Evolutionary conservation across 2,888 invertebrate species (phyloP).

Genomic region (Pterobdella sp.): DNA sequence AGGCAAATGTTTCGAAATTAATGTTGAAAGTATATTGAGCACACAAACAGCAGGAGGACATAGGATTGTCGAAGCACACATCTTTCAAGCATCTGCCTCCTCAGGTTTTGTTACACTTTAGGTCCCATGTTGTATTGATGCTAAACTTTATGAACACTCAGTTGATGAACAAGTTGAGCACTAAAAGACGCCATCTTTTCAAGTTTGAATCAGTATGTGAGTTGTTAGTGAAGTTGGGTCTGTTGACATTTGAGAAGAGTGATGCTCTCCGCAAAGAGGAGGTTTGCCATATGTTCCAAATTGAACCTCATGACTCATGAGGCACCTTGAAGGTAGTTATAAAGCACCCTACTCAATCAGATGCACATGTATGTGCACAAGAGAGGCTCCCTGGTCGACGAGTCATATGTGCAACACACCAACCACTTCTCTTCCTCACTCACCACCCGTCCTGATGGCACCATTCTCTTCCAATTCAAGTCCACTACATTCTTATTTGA

Average conservation of each 20-base stretch:
- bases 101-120: too few relatives aligned
- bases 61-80: too few relatives aligned
- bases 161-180: conserved; percentile 52
- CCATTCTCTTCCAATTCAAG: neutral
- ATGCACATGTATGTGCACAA: conserved; percentile 62
- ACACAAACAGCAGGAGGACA: too few relatives aligned
- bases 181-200: conserved; percentile 58
- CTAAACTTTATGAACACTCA: neutral
- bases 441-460: neutral
- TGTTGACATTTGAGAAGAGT: conserved; percentile 64
- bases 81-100: too few relatives aligned
- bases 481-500: too few relatives aligned
- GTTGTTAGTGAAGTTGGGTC: conserved; percentile 60
- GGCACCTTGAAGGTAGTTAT: too few relatives aligned
- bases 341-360: conserved; percentile 37
- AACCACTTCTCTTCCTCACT: neutral
- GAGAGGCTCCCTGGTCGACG: conserved; percentile 60
- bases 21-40: too few relatives aligned
- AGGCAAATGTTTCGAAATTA: too few relatives aligned
- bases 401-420: conserved; percentile 56
- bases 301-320: too few relatives aligned
- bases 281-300: conserved; percentile 54
- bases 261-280: conserved; percentile 63
- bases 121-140: too few relatives aligned
- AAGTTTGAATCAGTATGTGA: conserved; percentile 57